phyloP scores from a whole-genome alignment of 2,797 vertebrate species.

The Lindbergichthys nudifrons region DNA sequence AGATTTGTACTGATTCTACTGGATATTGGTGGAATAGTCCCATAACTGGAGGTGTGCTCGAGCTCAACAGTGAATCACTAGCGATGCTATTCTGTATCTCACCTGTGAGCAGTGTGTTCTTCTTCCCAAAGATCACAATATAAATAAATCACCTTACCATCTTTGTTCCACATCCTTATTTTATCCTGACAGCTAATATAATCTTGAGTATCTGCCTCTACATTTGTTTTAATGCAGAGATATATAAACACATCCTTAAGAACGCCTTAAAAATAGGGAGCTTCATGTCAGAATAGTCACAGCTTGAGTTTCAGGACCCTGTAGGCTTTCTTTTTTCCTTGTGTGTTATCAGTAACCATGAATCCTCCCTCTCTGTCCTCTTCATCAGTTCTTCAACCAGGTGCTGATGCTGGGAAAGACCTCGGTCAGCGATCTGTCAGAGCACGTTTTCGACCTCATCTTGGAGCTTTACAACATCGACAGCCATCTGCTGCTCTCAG shows the following conservation, averaged over 20 bases:
- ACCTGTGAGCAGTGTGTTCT: neutral
- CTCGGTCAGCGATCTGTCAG: constrained; percentile 97
- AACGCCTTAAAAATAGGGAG: neutral
- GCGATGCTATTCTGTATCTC: neutral
- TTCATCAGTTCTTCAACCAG: constrained; percentile 96
- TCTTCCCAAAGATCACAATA: neutral
- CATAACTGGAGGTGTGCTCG: neutral
- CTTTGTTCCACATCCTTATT: neutral
- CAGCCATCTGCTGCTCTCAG: constrained; percentile 96
- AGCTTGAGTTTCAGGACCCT: neutral
- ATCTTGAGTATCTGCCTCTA: neutral
- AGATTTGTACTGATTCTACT: neutral
- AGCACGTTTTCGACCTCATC: constrained; percentile 98
- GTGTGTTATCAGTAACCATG: neutral
- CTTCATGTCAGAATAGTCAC: neutral
- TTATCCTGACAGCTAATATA: neutral
- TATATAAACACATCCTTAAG: neutral
- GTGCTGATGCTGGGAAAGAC: constrained; percentile 99
- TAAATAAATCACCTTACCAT: neutral
- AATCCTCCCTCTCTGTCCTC: neutral
- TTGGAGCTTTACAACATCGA: constrained; percentile 98
- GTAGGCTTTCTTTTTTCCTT: neutral
- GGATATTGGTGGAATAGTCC: neutral
- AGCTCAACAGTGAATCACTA: neutral
- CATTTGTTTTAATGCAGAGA: too few relatives aligned